A percentile compares a stretch with the other conserved stretches of the same genome.
These are phyloP conservation scores for Heliocidaris tuberculata DNA, from an alignment of 35 echinoderm and acorn worm species.

Conservation along the genomic window DNA sequence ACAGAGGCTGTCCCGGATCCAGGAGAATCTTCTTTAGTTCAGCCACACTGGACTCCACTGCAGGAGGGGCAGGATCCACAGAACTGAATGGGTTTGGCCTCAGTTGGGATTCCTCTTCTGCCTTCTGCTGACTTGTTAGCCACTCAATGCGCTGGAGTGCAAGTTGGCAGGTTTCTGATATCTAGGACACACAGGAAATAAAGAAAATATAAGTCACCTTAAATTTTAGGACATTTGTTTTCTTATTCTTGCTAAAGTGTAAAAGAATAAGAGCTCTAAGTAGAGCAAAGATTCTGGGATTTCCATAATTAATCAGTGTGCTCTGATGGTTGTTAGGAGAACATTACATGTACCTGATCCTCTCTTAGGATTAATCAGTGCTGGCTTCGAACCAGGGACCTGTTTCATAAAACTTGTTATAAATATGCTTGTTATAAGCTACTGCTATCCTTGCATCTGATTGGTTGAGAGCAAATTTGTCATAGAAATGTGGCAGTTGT, in stretches of 20 bases:
- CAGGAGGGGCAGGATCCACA: constrained; percentile 92
- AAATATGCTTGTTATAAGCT: no score
- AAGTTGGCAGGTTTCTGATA: constrained; percentile 95
- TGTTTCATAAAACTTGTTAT: no score
- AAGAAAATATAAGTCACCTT: background rate
- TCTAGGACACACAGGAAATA: constrained; percentile 44
- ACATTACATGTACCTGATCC: no score
- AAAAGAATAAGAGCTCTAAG: background rate
- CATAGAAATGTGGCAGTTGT: no score
- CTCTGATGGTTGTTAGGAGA: no score
- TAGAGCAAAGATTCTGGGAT: no score
- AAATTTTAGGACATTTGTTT: background rate
- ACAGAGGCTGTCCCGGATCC: constrained; percentile 69
- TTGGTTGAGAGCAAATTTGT: no score
- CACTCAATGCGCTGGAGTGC: constrained; percentile 91
- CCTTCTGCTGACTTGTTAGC: constrained; percentile 71
- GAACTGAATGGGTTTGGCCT: constrained; percentile 76
- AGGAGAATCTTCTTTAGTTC: constrained; percentile 60
- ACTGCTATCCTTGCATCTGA: no score
- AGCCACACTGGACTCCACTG: constrained; percentile 44
- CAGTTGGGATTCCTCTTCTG: constrained; percentile 31
- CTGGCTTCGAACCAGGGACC: no score
- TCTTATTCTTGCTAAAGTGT: background rate
- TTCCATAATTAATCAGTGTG: no score
- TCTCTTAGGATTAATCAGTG: no score